These are phyloP conservation scores for Keiferia lycopersicella DNA, from an alignment of 2,888 invertebrate genomes.

Conservation along the genomic window DNA sequence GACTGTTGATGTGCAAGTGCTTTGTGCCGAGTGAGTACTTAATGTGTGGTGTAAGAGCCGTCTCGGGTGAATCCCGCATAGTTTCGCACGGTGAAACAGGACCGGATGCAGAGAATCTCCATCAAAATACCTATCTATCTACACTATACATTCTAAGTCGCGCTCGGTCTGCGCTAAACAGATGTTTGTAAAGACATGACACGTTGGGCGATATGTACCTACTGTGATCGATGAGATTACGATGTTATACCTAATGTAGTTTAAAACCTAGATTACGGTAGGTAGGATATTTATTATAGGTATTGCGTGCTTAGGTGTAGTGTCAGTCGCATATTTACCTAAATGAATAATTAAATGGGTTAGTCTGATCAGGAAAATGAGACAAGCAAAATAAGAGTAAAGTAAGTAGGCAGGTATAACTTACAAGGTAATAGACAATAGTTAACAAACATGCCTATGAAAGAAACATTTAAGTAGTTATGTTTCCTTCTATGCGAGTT, in stretches of 20 bases:
- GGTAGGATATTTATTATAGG: too few relatives aligned
- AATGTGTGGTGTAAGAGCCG: background rate
- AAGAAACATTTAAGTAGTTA: too few relatives aligned
- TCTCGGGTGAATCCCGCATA: conserved; percentile 51
- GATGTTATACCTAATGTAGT: background rate
- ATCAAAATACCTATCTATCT: conserved; percentile 33
- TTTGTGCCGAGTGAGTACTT: conserved; percentile 5
- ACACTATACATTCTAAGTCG: background rate
- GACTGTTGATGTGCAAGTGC: conserved; percentile 7
- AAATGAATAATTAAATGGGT: too few relatives aligned
- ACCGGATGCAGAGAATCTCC: conserved; percentile 46
- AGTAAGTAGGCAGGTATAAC: too few relatives aligned
- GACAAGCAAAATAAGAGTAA: too few relatives aligned
- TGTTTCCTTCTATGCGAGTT: background rate
- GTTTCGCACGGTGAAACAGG: conserved; percentile 71
- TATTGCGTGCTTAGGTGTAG: too few relatives aligned
- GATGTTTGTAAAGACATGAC: background rate
- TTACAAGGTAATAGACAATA: too few relatives aligned
- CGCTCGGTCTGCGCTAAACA: background rate
- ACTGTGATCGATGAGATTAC: background rate
- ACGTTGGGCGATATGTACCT: background rate
- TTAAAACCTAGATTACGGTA: too few relatives aligned
- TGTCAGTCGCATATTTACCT: too few relatives aligned
- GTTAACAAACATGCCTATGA: too few relatives aligned
- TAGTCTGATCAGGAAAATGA: too few relatives aligned